Conservation (phyloP, 2,888 invertebrate species). For the Eristalis arbustorum region DNA sequence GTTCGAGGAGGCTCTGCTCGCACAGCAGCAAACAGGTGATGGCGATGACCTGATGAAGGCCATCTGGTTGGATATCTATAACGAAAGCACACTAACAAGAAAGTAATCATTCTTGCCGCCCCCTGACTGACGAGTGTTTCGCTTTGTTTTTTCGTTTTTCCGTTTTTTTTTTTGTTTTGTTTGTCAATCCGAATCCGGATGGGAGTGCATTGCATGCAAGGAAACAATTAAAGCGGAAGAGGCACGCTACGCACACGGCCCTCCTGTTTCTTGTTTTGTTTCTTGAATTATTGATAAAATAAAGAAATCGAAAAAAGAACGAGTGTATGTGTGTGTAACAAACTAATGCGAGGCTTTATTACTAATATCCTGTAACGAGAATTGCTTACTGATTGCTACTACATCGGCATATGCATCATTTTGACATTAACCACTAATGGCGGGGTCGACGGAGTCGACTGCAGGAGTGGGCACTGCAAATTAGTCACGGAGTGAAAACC, state of each 20-base stretch:
- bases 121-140: neutral
- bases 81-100: conserved; percentile 74
- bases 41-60: conserved; percentile 81
- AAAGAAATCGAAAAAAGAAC: conserved; percentile 33
- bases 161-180: conserved; percentile 3
- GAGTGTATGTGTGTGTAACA: conserved; percentile 31
- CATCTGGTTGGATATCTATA: conserved; percentile 81
- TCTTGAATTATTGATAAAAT: conserved; percentile 41
- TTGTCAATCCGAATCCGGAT: conserved; percentile 18
- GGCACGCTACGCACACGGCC: conserved; percentile 8
- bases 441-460: neutral
- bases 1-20: conserved; percentile 79
- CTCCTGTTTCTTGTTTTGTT: conserved; percentile 33
- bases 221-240: conserved; percentile 16
- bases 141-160: conserved; percentile 40
- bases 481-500: neutral
- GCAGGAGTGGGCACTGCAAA: neutral
- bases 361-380: conserved; percentile 24
- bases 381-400: neutral
- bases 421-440: neutral
- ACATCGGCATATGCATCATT: neutral
- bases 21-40: conserved; percentile 80
- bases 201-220: conserved; percentile 42
- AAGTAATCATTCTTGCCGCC: conserved; percentile 33
- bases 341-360: conserved; percentile 55